Base-by-base conservation (phyloP, 2,888 invertebrate genomes). In the Nymphalis polychloros region DNA sequence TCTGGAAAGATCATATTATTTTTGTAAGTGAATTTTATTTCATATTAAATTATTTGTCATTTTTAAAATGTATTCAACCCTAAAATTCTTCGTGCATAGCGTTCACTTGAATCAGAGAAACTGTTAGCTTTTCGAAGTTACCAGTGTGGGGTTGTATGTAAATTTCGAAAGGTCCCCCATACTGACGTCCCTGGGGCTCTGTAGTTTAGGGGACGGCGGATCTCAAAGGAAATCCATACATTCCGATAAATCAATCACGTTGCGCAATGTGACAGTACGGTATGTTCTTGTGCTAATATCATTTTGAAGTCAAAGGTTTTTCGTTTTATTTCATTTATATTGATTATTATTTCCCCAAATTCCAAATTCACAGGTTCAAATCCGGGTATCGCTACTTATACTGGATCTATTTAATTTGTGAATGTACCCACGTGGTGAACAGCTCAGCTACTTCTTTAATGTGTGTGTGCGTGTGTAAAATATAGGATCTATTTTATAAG, bases 211-310 rank as follows among this genome's bases (percentile, higher is more conserved):
- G 53, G 57, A 49, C 46, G 46, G 31, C 16, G 66, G n/a, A 59
- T 67, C 57, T 65, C 69, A 65, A 62, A 69, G 69, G 69, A 62
- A 64, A 63, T 61, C 62, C 41, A 50, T 55, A 35, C 64, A 61
- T 69, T 69, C 48, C 50, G 62, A 69, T 69, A 69, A 69, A 69
- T 69, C 69, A 65, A 65, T 65, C 65, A 46, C 17, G 27, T 8
- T 69, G 62, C 59, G 53, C 62, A 41, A 41, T 13, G 55, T 16
- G 57, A 57, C 20, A 35, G 35, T 57, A 1, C 8, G 19, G 35
- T n/a, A 19, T 57, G 27, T 57, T 59, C 49, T 57, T 46, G 49
- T 59, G 20, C 59, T 50, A 52, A 47, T 62, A 55, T 62, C 63
- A 35, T 57, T 31, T n/a, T 31, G 31, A 55, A 55, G 17, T 8